Evolutionary conservation across 2,888 invertebrate species (phyloP), one percentile per base, ranked within the genome.

Genomic region (Pollenia amentaria): DNA sequence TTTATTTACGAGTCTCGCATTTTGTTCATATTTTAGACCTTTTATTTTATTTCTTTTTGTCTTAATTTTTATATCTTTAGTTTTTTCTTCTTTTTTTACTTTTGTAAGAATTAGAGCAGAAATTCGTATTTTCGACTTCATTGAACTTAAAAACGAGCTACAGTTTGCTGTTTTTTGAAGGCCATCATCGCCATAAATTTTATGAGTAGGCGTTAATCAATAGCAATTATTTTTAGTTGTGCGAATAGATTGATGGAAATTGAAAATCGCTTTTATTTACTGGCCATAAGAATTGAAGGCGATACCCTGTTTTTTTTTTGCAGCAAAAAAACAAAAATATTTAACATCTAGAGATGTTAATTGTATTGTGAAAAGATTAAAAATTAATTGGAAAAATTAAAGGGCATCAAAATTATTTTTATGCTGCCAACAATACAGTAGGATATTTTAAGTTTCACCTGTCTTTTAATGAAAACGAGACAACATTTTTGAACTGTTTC

Each of bases 61-160:
- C 44, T 65, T 29, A 16, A 12, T 16, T 42, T 69, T 78, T 42
- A 38, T 72, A 48, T 38, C n/a, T 51, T 67, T 60, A 48, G 38
- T n/a, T 70, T 64, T 60, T 29, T 2, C 18, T 65, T 57, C 57
- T 81, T 16, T 44, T 70, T 72, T 60, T 14, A 9, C 18, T 65
- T 57, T 67, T 81, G 29, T 44, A 55, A 69, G 82, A 86, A 86
- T 86, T 86, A 82, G 85, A 86, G 85, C 85, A 85, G 67, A 85
- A 85, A 85, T 85, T 14, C 48, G 12, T 60, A 44, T 72, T 84
- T 85, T 73, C 77, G 77, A 75, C 85, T 78, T 81, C 72, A 82
- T 46, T 78, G 85, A 82, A 82, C 82, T 86, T 70, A 73, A 70
- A 29, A 67, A 55, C 46, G 60, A 65, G 77, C 64, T 57, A 14